Base-by-base conservation (phyloP, 2,888 invertebrate genomes). In the Latheticus oryzae region DNA sequence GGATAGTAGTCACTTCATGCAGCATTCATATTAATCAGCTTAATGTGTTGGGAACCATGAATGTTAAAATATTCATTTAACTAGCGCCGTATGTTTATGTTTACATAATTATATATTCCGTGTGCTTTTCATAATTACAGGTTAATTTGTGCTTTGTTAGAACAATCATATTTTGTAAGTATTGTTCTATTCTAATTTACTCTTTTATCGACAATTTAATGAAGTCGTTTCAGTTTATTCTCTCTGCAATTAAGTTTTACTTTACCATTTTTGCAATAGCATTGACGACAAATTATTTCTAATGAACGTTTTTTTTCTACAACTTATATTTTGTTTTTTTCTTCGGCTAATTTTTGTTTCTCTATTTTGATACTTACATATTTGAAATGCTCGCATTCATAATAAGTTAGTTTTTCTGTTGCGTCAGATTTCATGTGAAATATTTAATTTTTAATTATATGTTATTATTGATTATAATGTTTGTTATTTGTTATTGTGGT, bases 61-160 rank as follows among this genome's bases (percentile, higher is more conserved):
- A 35, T n/a, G n/a, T n/a, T 38, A 38, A 38, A 38, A 38, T 23
- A 23, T 38, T 38, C 38, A 38, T 35, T 35, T 35, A 33, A 33
- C 33, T 35, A 35, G 19, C 35, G 17, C 19, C 17, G 35, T 35
- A 11, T 38, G 38, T 38, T 38, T 38, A 21, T 23, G 23, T 38
- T 38, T 38, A 38, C 38, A 23, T 38, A 19, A 38, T 38, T 38
- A 35, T 17, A 21, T 9, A 17, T 38, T 38, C 38, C 23, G 38
- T 38, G 21, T 38, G 21, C 23, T 38, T 21, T 38, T 38, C 38
- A 38, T 38, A 38, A 38, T 38, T 21, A 38, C 38, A 23, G 38
- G 38, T 38, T 38, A 38, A 38, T 38, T 38, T 19, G 38, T 38
- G 38, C 23, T 38, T 21, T 38, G 23, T 38, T 21, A 19, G 21